Conservation (phyloP, 2,797 vertebrate species). For the Peromyscus attwateri region DNA sequence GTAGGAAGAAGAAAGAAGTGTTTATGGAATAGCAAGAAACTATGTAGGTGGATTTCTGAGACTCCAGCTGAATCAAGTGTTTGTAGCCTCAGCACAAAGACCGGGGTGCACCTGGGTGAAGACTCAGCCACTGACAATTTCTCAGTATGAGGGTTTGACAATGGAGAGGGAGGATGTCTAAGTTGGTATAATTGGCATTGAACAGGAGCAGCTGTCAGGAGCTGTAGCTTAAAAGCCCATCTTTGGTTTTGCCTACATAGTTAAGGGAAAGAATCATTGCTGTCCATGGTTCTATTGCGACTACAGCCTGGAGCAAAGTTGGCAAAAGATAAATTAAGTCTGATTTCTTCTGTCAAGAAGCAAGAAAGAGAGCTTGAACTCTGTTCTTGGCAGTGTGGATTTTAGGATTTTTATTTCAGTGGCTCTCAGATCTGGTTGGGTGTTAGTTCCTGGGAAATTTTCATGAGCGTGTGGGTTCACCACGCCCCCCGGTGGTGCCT, state of each 20-base stretch:
- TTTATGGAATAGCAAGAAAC: background rate
- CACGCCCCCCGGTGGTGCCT: background rate
- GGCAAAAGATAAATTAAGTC: constrained; percentile 53
- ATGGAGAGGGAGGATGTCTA: constrained; percentile 5
- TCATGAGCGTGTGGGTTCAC: background rate
- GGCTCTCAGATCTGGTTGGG: background rate
- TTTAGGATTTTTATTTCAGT: constrained; percentile 49
- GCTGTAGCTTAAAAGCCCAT: constrained; percentile 58
- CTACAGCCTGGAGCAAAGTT: constrained; percentile 66
- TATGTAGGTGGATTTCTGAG: background rate
- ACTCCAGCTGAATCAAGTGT: background rate
- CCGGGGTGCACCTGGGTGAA: background rate
- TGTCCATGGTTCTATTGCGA: constrained; percentile 59
- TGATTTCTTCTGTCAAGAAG: constrained; percentile 69
- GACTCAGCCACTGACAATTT: background rate
- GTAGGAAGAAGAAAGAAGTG: background rate
- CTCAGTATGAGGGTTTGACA: constrained; percentile 3
- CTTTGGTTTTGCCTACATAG: constrained; percentile 66
- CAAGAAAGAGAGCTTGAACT: constrained; percentile 43
- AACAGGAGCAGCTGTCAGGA: constrained; percentile 71
- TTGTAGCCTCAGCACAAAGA: constrained; percentile 9
- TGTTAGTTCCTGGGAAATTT: background rate
- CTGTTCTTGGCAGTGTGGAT: constrained; percentile 6
- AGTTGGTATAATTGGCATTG: constrained; percentile 45
- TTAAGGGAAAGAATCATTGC: constrained; percentile 70